Conservation (phyloP, 1,140 invertebrate genomes). For the Pararge aegeria region DNA sequence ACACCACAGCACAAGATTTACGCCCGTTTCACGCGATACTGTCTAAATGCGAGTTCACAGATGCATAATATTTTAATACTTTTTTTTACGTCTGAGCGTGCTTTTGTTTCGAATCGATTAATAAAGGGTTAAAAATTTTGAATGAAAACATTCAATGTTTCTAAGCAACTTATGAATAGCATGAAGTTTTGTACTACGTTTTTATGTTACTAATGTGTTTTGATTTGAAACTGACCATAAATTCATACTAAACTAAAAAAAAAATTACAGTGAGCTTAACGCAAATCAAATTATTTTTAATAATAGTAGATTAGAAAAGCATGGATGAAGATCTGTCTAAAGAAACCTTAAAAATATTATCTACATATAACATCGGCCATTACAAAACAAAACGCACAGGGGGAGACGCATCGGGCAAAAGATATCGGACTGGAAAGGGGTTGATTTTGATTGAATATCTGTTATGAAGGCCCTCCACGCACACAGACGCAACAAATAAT, state of each 20-base stretch:
- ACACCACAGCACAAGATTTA: slow-evolving; percentile 68
- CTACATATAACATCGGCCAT: slow-evolving; percentile 42
- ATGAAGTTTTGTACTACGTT: too few species aligned
- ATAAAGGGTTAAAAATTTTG: slow-evolving; percentile 7
- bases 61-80: slow-evolving; percentile 64
- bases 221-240: too few species aligned
- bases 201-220: too few species aligned
- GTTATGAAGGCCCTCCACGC: slow-evolving; percentile 70
- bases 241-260: too few species aligned
- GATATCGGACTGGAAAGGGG: slow-evolving; percentile 70
- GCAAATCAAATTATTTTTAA: too few species aligned
- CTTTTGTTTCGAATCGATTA: slow-evolving; percentile 54
- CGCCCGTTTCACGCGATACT: slow-evolving; percentile 56
- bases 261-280: too few species aligned
- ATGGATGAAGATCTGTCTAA: slow-evolving; percentile 2
- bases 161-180: too few species aligned
- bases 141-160: neutral
- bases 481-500: slow-evolving; percentile 71
- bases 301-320: too few species aligned
- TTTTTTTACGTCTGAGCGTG: slow-evolving; percentile 59
- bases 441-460: slow-evolving; percentile 79
- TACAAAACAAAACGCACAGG: slow-evolving; percentile 56
- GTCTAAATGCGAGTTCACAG: slow-evolving; percentile 60
- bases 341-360: slow-evolving; percentile 30
- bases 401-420: slow-evolving; percentile 63